A percentile compares a stretch with the other conserved stretches of the same genome.
Evolutionary conservation across 2,797 vertebrate genomes (phyloP).

Genomic region (Chelmon rostratus): DNA sequence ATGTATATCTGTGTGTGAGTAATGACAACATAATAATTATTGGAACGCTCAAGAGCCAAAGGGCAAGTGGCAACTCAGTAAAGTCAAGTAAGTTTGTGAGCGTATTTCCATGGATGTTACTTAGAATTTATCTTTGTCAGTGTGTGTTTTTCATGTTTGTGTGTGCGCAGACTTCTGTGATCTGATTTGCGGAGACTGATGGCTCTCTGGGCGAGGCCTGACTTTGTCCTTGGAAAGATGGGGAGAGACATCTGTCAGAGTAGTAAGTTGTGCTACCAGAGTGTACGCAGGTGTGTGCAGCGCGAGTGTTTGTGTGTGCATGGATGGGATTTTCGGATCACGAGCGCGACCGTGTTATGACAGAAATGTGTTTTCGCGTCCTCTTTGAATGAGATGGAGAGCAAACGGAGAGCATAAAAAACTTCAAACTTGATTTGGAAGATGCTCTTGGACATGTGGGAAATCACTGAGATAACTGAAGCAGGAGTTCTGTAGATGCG

Average conservation of each 20-base stretch:
- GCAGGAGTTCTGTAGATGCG: not conserved
- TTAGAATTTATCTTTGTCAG: conserved; percentile 24
- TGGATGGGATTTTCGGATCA: conserved; percentile 14
- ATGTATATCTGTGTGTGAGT: no score
- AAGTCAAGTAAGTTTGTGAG: not conserved
- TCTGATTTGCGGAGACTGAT: conserved; percentile 63
- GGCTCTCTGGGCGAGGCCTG: conserved; percentile 50
- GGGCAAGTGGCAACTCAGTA: not conserved
- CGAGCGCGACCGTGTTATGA: not conserved
- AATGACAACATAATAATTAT: not conserved
- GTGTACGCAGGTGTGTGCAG: conserved; percentile 1
- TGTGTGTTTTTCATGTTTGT: conserved; percentile 34
- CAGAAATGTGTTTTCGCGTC: not conserved
- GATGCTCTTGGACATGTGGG: not conserved
- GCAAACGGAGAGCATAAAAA: not conserved
- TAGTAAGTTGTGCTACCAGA: conserved; percentile 28
- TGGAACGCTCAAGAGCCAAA: not conserved
- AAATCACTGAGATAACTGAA: conserved; percentile 34
- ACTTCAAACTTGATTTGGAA: not conserved
- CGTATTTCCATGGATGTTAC: conserved; percentile 13
- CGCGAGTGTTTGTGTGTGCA: not conserved
- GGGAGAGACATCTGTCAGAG: conserved; percentile 56
- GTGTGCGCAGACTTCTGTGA: conserved; percentile 43
- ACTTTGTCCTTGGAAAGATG: conserved; percentile 66
- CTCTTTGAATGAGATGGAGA: not conserved